phyloP scores from a whole-genome alignment of 35 echinoderm and acorn worm genomes.

The Apostichopus parvimensis region DNA sequence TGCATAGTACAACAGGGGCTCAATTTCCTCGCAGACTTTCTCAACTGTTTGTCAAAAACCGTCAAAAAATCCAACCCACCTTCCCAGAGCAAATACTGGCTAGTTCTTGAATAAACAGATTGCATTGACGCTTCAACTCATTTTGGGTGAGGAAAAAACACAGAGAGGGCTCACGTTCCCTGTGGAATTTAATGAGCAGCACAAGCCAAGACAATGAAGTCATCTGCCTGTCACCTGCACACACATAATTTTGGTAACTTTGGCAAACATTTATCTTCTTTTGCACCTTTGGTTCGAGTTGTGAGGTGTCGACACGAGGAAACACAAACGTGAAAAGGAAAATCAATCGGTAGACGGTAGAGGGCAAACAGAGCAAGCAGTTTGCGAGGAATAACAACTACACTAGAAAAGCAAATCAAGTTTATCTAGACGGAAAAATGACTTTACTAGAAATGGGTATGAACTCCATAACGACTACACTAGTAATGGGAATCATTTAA shows the following conservation, averaged over 20 bases:
- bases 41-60: slow-evolving; percentile 11
- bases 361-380: background rate
- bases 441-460: too few species aligned
- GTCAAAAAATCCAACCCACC: slow-evolving; percentile 34
- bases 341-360: background rate
- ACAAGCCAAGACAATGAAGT: background rate
- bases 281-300: background rate
- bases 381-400: background rate
- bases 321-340: background rate
- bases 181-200: slow-evolving; percentile 15
- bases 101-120: slow-evolving; percentile 19
- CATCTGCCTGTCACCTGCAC: slow-evolving; percentile 30
- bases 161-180: slow-evolving; percentile 31
- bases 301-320: background rate
- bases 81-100: slow-evolving; percentile 32
- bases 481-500: too few species aligned
- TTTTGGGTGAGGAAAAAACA: slow-evolving; percentile 18
- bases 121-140: slow-evolving; percentile 13
- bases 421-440: too few species aligned
- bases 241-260: slow-evolving; percentile 39
- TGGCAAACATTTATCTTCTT: slow-evolving; percentile 47
- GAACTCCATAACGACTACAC: too few species aligned
- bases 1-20: background rate
- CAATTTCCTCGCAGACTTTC: slow-evolving; percentile 18
- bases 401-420: too few species aligned